Percentiles rank a stretch among this genome's conserved stretches.
phyloP scores from a whole-genome alignment of 2,797 vertebrate species.

The Karalla daura region DNA sequence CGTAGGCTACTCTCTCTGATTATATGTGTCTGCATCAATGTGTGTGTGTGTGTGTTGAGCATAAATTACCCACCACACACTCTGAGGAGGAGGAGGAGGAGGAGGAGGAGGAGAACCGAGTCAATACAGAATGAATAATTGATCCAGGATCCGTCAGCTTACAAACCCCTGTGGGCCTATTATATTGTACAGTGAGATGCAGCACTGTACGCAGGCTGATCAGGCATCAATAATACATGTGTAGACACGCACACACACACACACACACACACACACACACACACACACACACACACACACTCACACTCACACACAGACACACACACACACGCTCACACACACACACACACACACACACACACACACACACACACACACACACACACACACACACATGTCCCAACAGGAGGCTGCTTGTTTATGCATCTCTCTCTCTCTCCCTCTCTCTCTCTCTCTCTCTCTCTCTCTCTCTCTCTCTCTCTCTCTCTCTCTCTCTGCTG shows the following conservation, averaged over 20 bases:
- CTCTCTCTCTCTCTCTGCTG: no score
- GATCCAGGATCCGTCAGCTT: conserved; percentile 65
- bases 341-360: no score
- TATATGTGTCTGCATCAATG: conserved; percentile 5
- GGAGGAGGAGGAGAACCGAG: conserved; percentile 38
- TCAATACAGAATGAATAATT: conserved; percentile 78
- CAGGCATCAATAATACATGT: conserved; percentile 41
- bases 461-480: no score
- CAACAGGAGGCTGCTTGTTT: neutral
- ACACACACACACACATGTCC: conserved; percentile 27
- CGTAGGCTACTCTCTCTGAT: conserved; percentile 39
- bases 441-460: no score
- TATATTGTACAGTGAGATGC: conserved; percentile 56
- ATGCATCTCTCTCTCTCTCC: neutral
- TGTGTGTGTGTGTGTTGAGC: conserved; percentile 26
- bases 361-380: no score
- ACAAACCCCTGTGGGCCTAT: conserved; percentile 66
- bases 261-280: conserved; percentile 25
- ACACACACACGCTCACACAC: no score
- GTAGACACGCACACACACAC: no score
- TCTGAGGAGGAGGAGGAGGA: conserved; percentile 20
- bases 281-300: conserved; percentile 23
- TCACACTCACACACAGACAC: no score
- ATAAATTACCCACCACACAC: conserved; percentile 54
- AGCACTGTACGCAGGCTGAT: conserved; percentile 32